Conservation (phyloP, 2,113 vertebrate species). For the Nyctibius bracteatus region DNA sequence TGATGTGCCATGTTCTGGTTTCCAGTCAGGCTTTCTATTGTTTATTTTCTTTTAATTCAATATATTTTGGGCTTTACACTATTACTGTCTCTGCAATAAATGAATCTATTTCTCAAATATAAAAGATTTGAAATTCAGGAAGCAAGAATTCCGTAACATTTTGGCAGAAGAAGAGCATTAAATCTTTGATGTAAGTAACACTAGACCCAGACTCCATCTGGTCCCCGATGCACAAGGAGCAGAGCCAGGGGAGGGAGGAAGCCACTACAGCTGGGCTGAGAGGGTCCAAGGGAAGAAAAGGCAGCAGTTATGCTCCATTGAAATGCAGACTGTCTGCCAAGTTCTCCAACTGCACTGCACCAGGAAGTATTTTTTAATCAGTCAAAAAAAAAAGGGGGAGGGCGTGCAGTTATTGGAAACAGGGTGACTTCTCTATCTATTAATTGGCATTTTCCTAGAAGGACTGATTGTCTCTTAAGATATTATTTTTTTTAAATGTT, state of each 20-base stretch:
- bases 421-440: not conserved
- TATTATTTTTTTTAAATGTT: not conserved
- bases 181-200: not conserved
- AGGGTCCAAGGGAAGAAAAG: slow-evolving; percentile 28
- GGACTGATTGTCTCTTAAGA: not conserved
- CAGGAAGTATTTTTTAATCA: slow-evolving; percentile 20
- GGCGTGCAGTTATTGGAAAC: not conserved
- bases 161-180: not conserved
- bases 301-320: slow-evolving; percentile 31
- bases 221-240: not conserved
- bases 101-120: not conserved
- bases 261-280: slow-evolving; percentile 46
- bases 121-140: not conserved
- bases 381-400: accelerated
- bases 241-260: slow-evolving; percentile 38
- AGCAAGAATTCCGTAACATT: not conserved
- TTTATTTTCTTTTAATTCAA: not conserved
- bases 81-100: not conserved
- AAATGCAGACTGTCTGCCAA: slow-evolving; percentile 45
- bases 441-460: slow-evolving; percentile 30
- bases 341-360: not conserved
- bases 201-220: slow-evolving; percentile 2
- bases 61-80: not conserved
- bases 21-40: not conserved
- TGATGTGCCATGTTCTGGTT: not conserved